Conservation (phyloP, 2,113 vertebrate genomes). For the Spilogale gracilis region DNA sequence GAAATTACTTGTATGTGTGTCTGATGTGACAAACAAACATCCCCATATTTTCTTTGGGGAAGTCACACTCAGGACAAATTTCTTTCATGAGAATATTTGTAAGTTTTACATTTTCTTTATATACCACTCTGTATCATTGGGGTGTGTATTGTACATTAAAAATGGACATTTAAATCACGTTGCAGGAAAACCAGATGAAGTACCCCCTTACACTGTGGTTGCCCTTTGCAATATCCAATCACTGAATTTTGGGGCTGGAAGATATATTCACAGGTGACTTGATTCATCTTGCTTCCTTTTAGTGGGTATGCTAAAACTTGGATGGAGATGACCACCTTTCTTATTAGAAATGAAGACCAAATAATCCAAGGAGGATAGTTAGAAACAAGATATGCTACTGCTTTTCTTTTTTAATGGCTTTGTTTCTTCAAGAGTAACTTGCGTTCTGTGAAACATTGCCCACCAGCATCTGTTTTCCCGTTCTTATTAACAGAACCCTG, state of each 20-base stretch:
- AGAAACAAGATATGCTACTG: neutral
- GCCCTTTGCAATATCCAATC: neutral
- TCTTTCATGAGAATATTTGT: neutral
- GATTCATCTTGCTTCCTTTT: neutral
- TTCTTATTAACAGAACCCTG: neutral
- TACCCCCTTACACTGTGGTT: neutral
- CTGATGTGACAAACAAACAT: neutral
- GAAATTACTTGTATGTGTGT: neutral
- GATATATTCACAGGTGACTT: neutral
- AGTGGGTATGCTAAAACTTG: neutral
- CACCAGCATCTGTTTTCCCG: neutral
- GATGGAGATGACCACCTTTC: neutral
- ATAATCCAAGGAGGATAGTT: neutral
- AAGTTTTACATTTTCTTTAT: neutral
- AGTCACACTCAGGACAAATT: neutral
- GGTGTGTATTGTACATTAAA: neutral
- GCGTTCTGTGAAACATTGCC: neutral
- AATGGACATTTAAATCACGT: neutral
- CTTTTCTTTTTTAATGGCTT: neutral
- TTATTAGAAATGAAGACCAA: neutral
- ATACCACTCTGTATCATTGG: neutral
- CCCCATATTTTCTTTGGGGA: neutral
- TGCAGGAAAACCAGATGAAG: neutral
- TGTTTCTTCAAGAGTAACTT: neutral
- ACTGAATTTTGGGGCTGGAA: neutral